Evolutionary conservation across 2,888 invertebrate species (phyloP), one percentile per base, ranked within the genome.

Genomic region (Caenorhabditis sulstoni): DNA sequence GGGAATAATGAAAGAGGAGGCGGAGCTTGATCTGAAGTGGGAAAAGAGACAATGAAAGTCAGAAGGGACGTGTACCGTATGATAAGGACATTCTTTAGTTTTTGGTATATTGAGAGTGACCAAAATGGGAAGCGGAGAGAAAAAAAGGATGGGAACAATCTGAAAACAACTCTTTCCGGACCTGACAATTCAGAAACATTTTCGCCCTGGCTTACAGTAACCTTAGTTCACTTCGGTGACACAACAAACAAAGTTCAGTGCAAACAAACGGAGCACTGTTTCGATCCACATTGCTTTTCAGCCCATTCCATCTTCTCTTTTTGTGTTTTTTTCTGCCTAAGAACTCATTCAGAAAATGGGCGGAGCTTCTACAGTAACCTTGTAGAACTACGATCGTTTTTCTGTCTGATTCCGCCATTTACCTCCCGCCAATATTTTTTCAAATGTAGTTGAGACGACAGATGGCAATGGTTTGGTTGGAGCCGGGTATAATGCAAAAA

Each of bases 401-500:
- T 22, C 45, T 59, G 3, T 45, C 20, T 7, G 14, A 23, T 52
- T 45, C n/a, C n/a, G n/a, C n/a, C n/a, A n/a, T n/a, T n/a, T n/a
- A n/a, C n/a, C n/a, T 23, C n/a, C 52, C 16, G 22, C 16, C n/a
- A 52, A 64, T 23, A 47, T 59, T 23, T 61, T 47, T 49, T 49
- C 37, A 16, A 55, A 39, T 22, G 29, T 23, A 53, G 53, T 35
- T 52, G 35, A 9, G n/a, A 37, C n/a, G 22, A n/a, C 29, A 14
- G 37, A 53, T 53, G 35, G 8, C 37, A 11, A 37, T 5, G 53
- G 53, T 37, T 49, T 12, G 35, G 29, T 53, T 35, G 29, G 37
- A 53, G 44, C 9, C 44, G 35, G 29, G 4, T 29, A 29, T 47
- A 16, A 64, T 50, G 3, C 66, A 49, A 67, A 50, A 67, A 67